Base-by-base conservation (phyloP, 2,113 vertebrate genomes). In the Struthio camelus region DNA sequence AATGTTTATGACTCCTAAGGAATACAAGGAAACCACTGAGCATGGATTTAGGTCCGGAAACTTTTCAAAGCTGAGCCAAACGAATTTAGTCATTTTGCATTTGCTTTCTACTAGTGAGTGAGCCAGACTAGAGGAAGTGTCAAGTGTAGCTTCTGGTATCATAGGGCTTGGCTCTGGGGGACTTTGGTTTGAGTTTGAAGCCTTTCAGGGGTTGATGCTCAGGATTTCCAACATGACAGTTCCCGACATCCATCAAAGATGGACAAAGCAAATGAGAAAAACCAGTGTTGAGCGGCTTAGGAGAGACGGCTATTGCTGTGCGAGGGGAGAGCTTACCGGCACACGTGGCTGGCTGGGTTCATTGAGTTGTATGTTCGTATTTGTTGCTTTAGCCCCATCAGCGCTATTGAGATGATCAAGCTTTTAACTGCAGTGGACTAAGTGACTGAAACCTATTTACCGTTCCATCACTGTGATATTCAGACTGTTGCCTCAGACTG, bases 381-480 rank as follows among this genome's bases (percentile, higher is more conserved):
- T 56, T 69, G 40, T 79, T 83, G 25, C 40, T 91, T 46, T 46
- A 82, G 36, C 51, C 69, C 59, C 30, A 18, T 82, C 40, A 90
- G 38, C 38, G 19, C 14, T 66, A 23, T 25, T 88, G 40, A 14
- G 44, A 4, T 69, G 76, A 22, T 65, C 40, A 83, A 81, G 18
- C n/a, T 91, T 71, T 80, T 92, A 92, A 76, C 40, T 89, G 44
- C 30, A 70, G 76, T 51, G 48, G 93, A 91, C 89, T 62, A 80
- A 80, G 62, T 80, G 18, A 58, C 65, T 94, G 67, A 56, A 95
- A 90, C 64, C 14, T 3, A 79, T 78, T 83, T 87, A 70, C 40
- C 16, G 75, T 88, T 71, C 69, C 46, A 14, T 76, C 27, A 50
- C 28, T 72, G 40, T 48, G 84, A 12, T 61, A 32, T 79, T 87